Evolutionary conservation across 2,888 invertebrate species (phyloP), one percentile per base, ranked within the genome.

Genomic region (Idaea dimidiata): DNA sequence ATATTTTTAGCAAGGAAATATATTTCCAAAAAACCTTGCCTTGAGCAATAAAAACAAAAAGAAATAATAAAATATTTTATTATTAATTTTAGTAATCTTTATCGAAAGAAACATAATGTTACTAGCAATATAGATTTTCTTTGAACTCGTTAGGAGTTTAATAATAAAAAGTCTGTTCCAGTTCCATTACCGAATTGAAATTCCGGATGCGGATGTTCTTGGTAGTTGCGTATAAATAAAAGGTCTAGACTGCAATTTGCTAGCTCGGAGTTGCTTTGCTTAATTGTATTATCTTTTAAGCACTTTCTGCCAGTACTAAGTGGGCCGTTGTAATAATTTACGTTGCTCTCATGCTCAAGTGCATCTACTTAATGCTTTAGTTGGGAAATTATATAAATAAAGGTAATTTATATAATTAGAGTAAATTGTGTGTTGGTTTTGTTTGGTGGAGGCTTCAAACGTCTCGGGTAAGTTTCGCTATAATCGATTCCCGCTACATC

Each of bases 161-260:
- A 43, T 43, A 10, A 2, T 14, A 43, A 2, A 14, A 43, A 14
- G 43, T 43, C 8, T 3, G 43, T 43, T 43, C 3, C 43, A 8
- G 14, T 43, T 80, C 79, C 80, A 81, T 85, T 82, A 84, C 77
- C 76, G 76, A 85, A 88, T 87, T 88, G 86, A 87, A 85, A 88
- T 85, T 86, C 83, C 81, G 82, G 79, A 81, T 83, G 81, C 80
- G 78, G 79, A 79, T 77, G 74, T 76, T 73, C 72, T 72, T 70
- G 72, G 70, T 73, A 79, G 80, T 80, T 77, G 74, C 77, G 79
- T 81, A 82, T 84, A 85, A 85, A 87, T 84, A 86, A 83, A 79
- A 80, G 81, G 80, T 81, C 80, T 75, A 73, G 68, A 74, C 70
- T 74, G 77, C 80, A 81, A 84, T 83, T 84, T 83, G 83, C 82